Conservation (phyloP, 2,888 invertebrate genomes). For the Metalampra italica region DNA sequence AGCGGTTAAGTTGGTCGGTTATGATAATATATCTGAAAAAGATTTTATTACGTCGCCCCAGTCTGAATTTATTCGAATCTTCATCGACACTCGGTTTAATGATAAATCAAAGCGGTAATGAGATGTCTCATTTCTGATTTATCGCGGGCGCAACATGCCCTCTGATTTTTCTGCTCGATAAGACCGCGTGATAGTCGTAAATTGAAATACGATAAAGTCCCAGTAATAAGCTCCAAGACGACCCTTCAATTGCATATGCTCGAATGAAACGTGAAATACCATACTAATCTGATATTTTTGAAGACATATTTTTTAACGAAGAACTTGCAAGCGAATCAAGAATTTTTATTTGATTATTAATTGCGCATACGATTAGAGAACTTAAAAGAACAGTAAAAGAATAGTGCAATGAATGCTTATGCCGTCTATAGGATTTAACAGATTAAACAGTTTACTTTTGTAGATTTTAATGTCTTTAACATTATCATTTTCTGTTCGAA, state of each 20-base stretch:
- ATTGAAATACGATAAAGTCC: constrained; percentile 78
- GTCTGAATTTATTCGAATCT: not conserved
- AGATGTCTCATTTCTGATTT: constrained; percentile 72
- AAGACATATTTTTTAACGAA: no score
- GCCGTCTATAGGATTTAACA: no score
- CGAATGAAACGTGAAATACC: constrained; percentile 36
- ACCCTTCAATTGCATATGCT: constrained; percentile 48
- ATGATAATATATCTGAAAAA: constrained; percentile 38
- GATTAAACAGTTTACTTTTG: no score
- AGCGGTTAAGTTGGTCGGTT: constrained; percentile 51
- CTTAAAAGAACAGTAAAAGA: no score
- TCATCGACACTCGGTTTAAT: constrained; percentile 10
- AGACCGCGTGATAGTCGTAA: constrained; percentile 73
- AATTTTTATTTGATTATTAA: no score
- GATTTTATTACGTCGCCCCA: constrained; percentile 10
- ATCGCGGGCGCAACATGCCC: constrained; percentile 45
- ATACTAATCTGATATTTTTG: constrained; percentile 20
- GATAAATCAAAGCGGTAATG: constrained; percentile 43
- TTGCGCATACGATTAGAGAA: no score
- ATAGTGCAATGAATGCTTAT: no score
- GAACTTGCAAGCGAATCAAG: no score
- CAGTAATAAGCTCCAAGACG: constrained; percentile 70
- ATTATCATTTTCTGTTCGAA: no score
- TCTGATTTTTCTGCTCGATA: constrained; percentile 74
- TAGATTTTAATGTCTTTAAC: no score